A percentile compares a stretch with the other conserved stretches of the same genome.
Evolutionary conservation across 2,113 vertebrate species (phyloP).

Genomic region (Alces alces): DNA sequence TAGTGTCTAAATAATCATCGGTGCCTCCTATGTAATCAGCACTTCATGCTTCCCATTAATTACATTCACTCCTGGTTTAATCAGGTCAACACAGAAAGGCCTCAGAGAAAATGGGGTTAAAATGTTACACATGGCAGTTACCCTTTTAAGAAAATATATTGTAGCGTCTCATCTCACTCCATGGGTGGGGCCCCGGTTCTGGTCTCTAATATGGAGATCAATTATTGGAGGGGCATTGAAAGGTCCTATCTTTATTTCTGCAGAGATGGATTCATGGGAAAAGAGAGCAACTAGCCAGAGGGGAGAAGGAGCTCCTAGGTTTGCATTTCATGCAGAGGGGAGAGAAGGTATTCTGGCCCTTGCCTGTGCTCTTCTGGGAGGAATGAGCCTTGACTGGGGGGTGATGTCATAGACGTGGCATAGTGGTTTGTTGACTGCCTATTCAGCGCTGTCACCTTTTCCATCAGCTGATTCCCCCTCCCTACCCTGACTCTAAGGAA

Average conservation of each 20-base stretch:
- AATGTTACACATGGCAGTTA: conserved; percentile 81
- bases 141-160: conserved; percentile 35
- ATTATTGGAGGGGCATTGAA: no score
- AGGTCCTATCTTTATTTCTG: background rate
- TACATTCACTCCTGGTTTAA: background rate
- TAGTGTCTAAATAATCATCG: background rate
- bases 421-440: background rate
- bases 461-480: background rate
- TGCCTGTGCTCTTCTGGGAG: background rate
- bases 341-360: background rate
- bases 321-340: background rate
- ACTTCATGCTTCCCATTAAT: background rate
- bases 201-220: background rate
- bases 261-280: background rate
- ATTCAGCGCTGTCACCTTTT: background rate
- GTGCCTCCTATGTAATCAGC: background rate
- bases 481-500: background rate
- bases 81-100: background rate
- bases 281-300: background rate
- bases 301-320: background rate
- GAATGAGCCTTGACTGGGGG: background rate
- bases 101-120: conserved; percentile 47
- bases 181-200: background rate
- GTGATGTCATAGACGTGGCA: accelerated
- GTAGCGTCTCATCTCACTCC: background rate